Conservation (phyloP, 2,797 vertebrate genomes). For the Ciconia nigra region DNA sequence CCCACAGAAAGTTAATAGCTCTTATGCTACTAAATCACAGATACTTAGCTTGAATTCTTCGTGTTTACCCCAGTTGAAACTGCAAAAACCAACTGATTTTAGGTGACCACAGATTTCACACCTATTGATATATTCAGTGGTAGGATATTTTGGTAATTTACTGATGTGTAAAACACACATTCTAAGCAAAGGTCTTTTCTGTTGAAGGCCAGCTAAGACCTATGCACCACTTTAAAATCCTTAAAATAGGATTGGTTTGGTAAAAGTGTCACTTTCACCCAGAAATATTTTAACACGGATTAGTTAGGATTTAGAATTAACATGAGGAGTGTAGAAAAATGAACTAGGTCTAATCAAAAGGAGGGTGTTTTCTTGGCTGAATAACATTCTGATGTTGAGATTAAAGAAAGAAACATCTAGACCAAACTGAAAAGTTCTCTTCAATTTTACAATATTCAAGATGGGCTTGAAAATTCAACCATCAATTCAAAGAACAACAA, state of each 20-base stretch:
- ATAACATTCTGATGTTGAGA: not conserved
- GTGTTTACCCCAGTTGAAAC: not conserved
- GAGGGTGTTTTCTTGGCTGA: not conserved
- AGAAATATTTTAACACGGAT: not conserved
- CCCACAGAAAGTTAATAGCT: not conserved
- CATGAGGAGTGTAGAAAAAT: not conserved
- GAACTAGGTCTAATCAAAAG: not conserved
- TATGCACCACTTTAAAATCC: not conserved
- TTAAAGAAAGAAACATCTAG: not conserved
- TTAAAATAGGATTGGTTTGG: not conserved
- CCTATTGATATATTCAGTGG: not conserved
- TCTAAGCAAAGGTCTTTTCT: not conserved
- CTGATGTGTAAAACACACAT: accelerated
- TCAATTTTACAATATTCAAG: not conserved
- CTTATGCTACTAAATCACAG: not conserved
- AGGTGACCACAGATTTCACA: not conserved
- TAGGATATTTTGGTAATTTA: not conserved
- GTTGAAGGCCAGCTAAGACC: not conserved
- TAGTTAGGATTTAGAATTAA: not conserved
- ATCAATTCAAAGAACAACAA: not conserved
- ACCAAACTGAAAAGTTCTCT: not conserved
- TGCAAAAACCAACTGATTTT: not conserved
- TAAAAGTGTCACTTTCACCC: not conserved
- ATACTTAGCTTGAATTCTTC: not conserved
- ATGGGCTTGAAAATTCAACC: not conserved